A percentile compares a stretch with the other conserved stretches of the same genome.
phyloP scores from a whole-genome alignment of 2,113 vertebrate genomes.

The Callipepla californica region DNA sequence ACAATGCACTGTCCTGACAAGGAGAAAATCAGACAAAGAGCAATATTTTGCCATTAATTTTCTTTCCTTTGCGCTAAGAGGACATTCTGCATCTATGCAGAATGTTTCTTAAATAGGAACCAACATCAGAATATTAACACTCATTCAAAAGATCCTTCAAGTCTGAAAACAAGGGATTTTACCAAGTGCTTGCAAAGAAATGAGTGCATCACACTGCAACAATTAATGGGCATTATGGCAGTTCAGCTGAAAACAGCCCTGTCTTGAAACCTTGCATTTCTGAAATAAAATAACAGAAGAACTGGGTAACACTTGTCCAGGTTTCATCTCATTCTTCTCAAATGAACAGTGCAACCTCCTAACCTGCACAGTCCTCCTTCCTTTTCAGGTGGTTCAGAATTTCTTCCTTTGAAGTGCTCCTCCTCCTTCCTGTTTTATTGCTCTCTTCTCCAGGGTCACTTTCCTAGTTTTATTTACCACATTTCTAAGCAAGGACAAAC shows the following conservation, averaged over 20 bases:
- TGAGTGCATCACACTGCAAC: background rate
- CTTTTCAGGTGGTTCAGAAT: background rate
- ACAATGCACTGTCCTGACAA: background rate
- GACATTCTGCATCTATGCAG: background rate
- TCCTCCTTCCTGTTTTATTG: background rate
- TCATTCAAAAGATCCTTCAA: background rate
- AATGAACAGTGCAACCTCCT: background rate
- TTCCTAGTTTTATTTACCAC: background rate
- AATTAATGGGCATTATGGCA: background rate
- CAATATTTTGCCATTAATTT: background rate
- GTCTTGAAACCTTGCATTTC: background rate
- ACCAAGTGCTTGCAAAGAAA: background rate
- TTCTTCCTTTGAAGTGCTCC: background rate
- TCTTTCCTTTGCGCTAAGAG: background rate
- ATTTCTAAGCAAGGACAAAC: background rate
- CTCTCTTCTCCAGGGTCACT: background rate
- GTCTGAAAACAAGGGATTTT: conserved; percentile 16
- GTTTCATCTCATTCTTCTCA: background rate
- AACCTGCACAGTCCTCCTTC: background rate
- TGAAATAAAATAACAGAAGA: background rate
- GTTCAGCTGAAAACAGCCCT: background rate
- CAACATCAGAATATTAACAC: background rate
- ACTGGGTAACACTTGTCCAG: background rate
- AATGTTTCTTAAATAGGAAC: background rate
- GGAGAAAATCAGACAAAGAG: background rate